A percentile compares a stretch with the other conserved stretches of the same genome.
These are phyloP conservation scores for Tetragnatha montana DNA, from an alignment of 2,888 invertebrate genomes.

Conservation along the genomic window DNA sequence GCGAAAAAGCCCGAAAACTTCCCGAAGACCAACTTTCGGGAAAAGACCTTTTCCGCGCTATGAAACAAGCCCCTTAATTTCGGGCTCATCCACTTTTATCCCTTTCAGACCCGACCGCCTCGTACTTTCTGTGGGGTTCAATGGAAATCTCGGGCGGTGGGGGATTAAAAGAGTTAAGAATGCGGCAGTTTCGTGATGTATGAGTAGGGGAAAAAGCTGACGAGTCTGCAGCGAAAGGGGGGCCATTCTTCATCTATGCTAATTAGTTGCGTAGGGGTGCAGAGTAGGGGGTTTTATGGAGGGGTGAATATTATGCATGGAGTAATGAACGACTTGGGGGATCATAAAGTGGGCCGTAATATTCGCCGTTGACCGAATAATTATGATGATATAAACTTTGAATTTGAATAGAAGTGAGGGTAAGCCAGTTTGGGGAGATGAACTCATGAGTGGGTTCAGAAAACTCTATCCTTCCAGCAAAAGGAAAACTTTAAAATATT, in stretches of 20 bases:
- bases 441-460: too few relatives aligned
- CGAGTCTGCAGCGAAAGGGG: background rate
- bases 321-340: slow-evolving; percentile 6
- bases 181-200: slow-evolving; percentile 40
- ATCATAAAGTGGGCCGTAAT: slow-evolving; percentile 23
- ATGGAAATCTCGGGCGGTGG: too few relatives aligned
- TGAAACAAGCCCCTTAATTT: slow-evolving; percentile 41
- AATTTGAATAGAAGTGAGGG: background rate
- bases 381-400: background rate
- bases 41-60: slow-evolving; percentile 9
- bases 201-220: slow-evolving; percentile 16
- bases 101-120: slow-evolving; percentile 25
- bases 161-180: background rate
- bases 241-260: slow-evolving; percentile 59
- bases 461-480: too few relatives aligned
- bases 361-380: slow-evolving; percentile 19
- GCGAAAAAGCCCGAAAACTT: slow-evolving; percentile 7
- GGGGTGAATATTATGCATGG: slow-evolving; percentile 15
- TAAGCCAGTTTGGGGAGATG: too few relatives aligned
- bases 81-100: background rate
- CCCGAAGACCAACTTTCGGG: slow-evolving; percentile 10
- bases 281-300: background rate
- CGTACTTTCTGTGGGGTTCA: too few relatives aligned
- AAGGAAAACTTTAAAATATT: too few relatives aligned
- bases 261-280: slow-evolving; percentile 31